Base-by-base conservation (phyloP, 2,888 invertebrate species). In the Bibio marci region DNA sequence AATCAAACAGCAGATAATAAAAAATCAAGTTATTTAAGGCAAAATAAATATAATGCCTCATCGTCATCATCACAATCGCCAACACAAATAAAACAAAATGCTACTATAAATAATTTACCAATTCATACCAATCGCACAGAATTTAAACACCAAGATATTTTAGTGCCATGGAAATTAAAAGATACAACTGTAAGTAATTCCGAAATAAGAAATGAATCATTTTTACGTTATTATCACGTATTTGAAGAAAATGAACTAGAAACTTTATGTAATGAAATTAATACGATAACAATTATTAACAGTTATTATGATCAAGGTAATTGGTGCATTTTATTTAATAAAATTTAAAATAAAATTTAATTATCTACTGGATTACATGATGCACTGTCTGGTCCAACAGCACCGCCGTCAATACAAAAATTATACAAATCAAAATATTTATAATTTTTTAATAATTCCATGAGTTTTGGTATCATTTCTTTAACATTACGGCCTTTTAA, bases 271-370 rank as follows among this genome's bases (percentile, higher is more conserved):
- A 52, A 53, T 17, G 58, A 66, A 44, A 47, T 77, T 5, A 47
- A 62, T 0, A 62, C 59, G 32, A 62, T 80, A 30, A 50, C 53
- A 32, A 62, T 92, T 11, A 55, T 71, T 26, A 63, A 69, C 22
- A 74, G 72, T 49, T 97, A 87, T 59, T 94, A 94, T 52, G 95
- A 95, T 59, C 83, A 95, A 59, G 97, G 97, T 0, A 97, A 97
- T 58, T 92, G 94, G 86, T 94, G 92, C 66, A 72, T 85, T 26
- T 64, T 85, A 47, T 71, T 88, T 52, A 65, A 71, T 54, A 86
- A 81, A 32, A 32, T 22, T 22, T 22, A 22, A 8, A 8, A 22
- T 22, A 22, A 22, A 22, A 22, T 6, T 6, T 6, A 22, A 22
- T 8, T 6, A 4, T 8, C 22, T 6, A 22, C 22, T 22, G 8